Percentiles rank a stretch among this genome's conserved stretches.
Conservation (phyloP, 2,113 vertebrate species). For the Hystrix brachyura region DNA sequence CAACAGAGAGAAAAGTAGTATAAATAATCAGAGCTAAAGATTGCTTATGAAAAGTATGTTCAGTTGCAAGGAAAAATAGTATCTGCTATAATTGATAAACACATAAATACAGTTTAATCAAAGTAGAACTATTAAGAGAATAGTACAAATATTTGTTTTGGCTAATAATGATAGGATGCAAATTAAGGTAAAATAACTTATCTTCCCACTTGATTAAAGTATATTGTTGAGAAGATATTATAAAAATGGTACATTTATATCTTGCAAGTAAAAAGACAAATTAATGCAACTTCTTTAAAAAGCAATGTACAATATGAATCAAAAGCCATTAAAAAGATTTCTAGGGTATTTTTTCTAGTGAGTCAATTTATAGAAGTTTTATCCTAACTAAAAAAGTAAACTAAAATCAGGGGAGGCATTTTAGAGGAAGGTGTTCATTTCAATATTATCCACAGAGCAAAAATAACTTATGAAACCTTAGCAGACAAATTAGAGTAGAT, state of each 20-base stretch:
- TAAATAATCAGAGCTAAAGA: neutral
- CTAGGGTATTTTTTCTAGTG: neutral
- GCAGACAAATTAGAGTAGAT: neutral
- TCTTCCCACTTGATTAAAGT: neutral
- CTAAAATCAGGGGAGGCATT: neutral
- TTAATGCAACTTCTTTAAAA: neutral
- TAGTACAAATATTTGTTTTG: neutral
- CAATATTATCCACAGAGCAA: neutral
- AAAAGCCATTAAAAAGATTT: conserved; percentile 1
- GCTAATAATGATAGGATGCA: neutral
- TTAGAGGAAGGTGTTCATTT: neutral
- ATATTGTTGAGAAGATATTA: neutral
- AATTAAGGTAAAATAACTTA: conserved; percentile 36
- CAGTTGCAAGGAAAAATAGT: neutral
- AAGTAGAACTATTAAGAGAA: neutral
- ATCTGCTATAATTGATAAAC: neutral
- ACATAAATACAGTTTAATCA: neutral
- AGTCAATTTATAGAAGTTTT: neutral
- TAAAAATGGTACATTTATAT: neutral
- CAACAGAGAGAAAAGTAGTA: neutral
- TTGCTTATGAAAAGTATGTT: neutral
- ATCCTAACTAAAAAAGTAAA: neutral
- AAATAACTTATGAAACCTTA: neutral
- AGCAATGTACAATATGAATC: neutral
- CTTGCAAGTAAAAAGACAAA: neutral